A percentile compares a stretch with the other conserved stretches of the same genome.
phyloP scores from a whole-genome alignment of 2,113 vertebrate species.

The Telmatochromis sp. region DNA sequence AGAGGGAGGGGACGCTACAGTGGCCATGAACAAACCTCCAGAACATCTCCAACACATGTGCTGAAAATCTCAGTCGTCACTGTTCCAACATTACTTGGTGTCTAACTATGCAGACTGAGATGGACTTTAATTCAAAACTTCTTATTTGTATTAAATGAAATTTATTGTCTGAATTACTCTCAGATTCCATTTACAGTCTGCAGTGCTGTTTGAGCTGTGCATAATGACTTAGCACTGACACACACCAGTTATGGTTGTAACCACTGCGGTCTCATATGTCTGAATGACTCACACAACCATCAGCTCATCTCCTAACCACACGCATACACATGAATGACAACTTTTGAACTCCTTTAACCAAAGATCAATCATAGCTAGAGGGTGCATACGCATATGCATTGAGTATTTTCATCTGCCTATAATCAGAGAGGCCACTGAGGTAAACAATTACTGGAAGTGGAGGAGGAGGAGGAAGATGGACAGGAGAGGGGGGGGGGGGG shows the following conservation, averaged over 20 bases:
- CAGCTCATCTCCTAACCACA: constrained; percentile 50
- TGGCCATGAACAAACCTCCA: constrained; percentile 11
- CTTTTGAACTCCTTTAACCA: constrained; percentile 27
- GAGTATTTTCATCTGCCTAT: constrained; percentile 39
- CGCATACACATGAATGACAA: constrained; percentile 26
- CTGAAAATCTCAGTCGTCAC: not conserved
- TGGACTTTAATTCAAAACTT: constrained; percentile 24
- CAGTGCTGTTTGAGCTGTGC: not conserved
- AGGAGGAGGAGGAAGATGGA: not conserved
- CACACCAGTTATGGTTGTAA: constrained; percentile 30
- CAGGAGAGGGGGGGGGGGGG: not conserved
- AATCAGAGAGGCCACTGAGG: constrained; percentile 49
- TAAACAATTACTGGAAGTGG: constrained; percentile 51
- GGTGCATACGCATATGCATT: not conserved
- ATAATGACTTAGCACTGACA: constrained; percentile 3
- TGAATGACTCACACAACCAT: constrained; percentile 44
- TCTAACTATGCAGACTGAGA: constrained; percentile 48
- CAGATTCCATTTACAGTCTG: constrained; percentile 15
- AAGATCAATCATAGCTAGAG: constrained; percentile 28
- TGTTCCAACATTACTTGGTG: constrained; percentile 33
- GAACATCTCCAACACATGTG: constrained; percentile 39
- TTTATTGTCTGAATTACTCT: constrained; percentile 17
- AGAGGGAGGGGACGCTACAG: not conserved
- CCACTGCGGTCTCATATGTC: constrained; percentile 38
- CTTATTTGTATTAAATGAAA: constrained; percentile 18